A percentile compares a stretch with the other conserved stretches of the same genome.
Evolutionary conservation across 2,888 invertebrate species (phyloP).

Genomic region (Diachrysia chrysitis): DNA sequence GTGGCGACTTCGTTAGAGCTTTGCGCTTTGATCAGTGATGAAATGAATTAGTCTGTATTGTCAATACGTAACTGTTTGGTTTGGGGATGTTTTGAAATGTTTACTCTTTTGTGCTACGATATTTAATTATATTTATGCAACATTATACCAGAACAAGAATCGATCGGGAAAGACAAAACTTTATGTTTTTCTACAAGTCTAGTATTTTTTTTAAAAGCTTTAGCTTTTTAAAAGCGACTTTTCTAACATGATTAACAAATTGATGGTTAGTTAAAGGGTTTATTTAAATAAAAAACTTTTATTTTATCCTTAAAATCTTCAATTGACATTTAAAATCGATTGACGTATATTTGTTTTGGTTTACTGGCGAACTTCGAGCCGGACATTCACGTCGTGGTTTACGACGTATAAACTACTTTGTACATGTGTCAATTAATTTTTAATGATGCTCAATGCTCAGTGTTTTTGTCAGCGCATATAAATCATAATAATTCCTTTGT

Average conservation of each 20-base stretch:
- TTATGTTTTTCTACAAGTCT: too few relatives aligned
- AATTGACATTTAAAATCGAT: neutral
- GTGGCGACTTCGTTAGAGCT: constrained; percentile 52
- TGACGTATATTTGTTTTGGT: neutral
- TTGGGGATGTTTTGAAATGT: neutral
- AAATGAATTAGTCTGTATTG: constrained; percentile 48
- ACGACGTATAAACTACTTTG: neutral
- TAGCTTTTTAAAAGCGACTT: too few relatives aligned
- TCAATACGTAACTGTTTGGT: constrained; percentile 42
- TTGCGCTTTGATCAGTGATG: constrained; percentile 53
- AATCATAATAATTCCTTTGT: neutral
- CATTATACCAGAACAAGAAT: neutral
- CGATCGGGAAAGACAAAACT: too few relatives aligned
- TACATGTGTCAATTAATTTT: neutral
- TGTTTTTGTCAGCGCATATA: neutral
- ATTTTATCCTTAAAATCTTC: neutral
- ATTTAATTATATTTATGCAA: neutral
- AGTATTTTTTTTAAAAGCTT: too few relatives aligned
- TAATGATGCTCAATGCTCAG: neutral
- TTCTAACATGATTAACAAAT: too few relatives aligned
- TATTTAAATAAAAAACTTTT: neutral
- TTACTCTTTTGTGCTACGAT: neutral
- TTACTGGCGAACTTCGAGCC: neutral
- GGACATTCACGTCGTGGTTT: neutral
- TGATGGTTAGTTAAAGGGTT: too few relatives aligned